A percentile compares a stretch with the other conserved stretches of the same genome.
Conservation (phyloP, 2,888 invertebrate genomes). For the Labia minor region DNA sequence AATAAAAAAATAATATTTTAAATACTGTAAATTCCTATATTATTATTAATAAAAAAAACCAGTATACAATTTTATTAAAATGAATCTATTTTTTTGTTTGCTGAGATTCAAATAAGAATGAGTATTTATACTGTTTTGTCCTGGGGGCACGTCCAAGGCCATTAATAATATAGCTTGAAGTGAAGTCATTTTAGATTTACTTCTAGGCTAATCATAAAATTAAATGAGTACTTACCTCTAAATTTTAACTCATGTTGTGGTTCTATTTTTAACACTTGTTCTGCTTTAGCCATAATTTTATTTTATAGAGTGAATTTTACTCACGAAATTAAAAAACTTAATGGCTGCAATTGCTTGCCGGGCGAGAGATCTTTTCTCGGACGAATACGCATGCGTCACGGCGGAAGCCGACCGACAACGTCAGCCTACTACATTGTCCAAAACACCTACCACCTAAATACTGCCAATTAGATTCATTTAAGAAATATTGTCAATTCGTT, state of each 20-base stretch:
- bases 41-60: constrained; percentile 24
- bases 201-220: not conserved
- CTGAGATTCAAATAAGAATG: no score
- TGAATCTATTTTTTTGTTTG: no score
- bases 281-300: constrained; percentile 52
- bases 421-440: constrained; percentile 14
- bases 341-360: constrained; percentile 29
- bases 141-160: not conserved
- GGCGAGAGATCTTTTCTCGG: constrained; percentile 26
- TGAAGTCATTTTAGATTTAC: not conserved
- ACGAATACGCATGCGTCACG: constrained; percentile 30
- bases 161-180: not conserved
- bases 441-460: not conserved
- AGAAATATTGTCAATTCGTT: no score
- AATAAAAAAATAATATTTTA: constrained; percentile 22
- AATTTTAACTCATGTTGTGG: constrained; percentile 82
- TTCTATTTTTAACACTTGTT: constrained; percentile 75
- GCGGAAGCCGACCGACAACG: constrained; percentile 26
- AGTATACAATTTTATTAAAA: constrained; percentile 29
- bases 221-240: constrained; percentile 55
- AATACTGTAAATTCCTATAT: constrained; percentile 18
- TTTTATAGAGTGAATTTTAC: constrained; percentile 21
- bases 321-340: constrained; percentile 26
- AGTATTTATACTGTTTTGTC: not conserved
- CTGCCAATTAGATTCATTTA: no score